phyloP scores from a whole-genome alignment of 2,113 vertebrate species.

The Grus americana region DNA sequence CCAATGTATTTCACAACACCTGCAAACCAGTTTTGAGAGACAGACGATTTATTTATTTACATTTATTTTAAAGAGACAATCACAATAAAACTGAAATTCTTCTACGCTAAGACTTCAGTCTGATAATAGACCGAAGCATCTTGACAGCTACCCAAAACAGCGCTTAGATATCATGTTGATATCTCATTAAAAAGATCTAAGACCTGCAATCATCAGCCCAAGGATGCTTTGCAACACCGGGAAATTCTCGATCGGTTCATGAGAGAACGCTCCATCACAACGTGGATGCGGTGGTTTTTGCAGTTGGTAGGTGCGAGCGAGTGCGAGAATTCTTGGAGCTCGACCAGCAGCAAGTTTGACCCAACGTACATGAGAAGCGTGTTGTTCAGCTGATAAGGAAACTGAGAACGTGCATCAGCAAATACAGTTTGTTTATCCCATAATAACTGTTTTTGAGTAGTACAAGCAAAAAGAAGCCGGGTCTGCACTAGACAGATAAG shows the following conservation, averaged over 20 bases:
- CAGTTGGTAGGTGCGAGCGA: fast-evolving
- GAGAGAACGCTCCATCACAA: not conserved
- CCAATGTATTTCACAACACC: not conserved
- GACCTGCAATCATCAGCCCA: not conserved
- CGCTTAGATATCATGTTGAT: not conserved
- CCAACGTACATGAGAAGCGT: not conserved
- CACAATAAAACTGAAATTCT: not conserved
- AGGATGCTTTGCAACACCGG: not conserved
- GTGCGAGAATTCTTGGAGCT: not conserved
- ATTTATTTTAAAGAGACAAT: not conserved
- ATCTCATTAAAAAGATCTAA: not conserved
- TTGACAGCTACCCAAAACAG: not conserved
- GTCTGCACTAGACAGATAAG: constrained; percentile 58
- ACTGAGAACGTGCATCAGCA: constrained; percentile 33
- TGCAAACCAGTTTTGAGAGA: not conserved
- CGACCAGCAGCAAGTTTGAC: constrained; percentile 14
- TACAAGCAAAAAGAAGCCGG: not conserved
- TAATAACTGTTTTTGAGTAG: not conserved
- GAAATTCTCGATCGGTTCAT: fast-evolving
- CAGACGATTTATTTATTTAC: not conserved
- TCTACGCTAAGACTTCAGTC: not conserved
- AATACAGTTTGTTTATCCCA: constrained; percentile 27
- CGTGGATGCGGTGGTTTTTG: not conserved
- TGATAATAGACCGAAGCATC: not conserved
- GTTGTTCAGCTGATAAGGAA: constrained; percentile 52